phyloP scores from a whole-genome alignment of 2,888 invertebrate species.

The Euspilapteryx auroguttella region DNA sequence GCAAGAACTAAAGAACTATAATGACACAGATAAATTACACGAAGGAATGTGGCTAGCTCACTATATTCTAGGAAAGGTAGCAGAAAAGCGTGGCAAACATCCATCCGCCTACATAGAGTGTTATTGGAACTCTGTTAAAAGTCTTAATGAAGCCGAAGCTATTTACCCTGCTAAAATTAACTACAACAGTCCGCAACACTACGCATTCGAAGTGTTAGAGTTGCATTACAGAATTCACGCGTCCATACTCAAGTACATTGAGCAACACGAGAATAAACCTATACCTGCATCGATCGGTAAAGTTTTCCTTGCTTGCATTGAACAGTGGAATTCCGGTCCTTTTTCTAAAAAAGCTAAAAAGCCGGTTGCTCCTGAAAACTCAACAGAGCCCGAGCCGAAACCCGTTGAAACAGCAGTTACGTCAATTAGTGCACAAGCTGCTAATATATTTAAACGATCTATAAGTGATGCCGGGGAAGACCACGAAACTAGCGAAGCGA shows the following conservation, averaged over 20 bases:
- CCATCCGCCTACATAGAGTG: constrained; percentile 76
- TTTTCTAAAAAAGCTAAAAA: constrained; percentile 35
- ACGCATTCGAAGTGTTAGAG: constrained; percentile 89
- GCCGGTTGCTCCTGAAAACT: constrained; percentile 6
- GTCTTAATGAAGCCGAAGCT: constrained; percentile 78
- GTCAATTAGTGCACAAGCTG: constrained; percentile 26
- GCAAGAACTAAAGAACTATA: constrained; percentile 56
- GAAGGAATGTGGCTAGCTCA: constrained; percentile 93
- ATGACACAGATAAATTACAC: constrained; percentile 58
- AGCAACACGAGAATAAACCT: constrained; percentile 72
- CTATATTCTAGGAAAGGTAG: constrained; percentile 95
- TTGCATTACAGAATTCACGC: constrained; percentile 84
- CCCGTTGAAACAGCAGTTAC: constrained; percentile 12
- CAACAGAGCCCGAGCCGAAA: not conserved
- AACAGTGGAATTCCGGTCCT: constrained; percentile 44
- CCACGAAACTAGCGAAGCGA: constrained; percentile 30
- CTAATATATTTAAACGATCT: constrained; percentile 48
- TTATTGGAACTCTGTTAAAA: constrained; percentile 78
- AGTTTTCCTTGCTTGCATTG: constrained; percentile 62
- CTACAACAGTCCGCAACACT: constrained; percentile 79
- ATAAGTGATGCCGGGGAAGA: constrained; percentile 49
- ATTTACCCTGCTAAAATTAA: constrained; percentile 85
- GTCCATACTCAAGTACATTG: constrained; percentile 84
- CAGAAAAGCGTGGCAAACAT: constrained; percentile 80
- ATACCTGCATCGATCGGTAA: constrained; percentile 62